These are phyloP conservation scores for Acromyrmex charruanus DNA, from an alignment of 1,140 invertebrate species.

Conservation along the genomic window DNA sequence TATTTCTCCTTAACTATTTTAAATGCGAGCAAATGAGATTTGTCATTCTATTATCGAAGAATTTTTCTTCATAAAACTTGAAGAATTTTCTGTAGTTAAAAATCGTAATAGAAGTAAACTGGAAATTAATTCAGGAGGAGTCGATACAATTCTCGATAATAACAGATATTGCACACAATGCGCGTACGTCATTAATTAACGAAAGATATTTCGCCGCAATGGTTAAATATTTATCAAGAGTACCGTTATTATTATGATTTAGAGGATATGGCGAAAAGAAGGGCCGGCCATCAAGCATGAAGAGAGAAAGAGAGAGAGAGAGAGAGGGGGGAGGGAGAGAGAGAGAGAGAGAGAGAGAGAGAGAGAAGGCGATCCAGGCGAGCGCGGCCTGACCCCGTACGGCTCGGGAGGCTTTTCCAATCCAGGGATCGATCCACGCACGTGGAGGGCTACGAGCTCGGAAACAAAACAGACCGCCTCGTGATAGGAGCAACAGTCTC, in stretches of 20 bases:
- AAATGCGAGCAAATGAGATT: constrained; percentile 13
- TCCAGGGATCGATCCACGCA: constrained; percentile 12
- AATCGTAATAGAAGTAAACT: too few species aligned
- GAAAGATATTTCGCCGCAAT: not conserved
- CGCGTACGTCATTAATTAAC: not conserved
- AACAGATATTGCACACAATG: not conserved
- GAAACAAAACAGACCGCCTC: constrained; percentile 15
- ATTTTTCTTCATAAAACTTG: constrained; percentile 6
- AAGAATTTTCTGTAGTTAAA: not conserved
- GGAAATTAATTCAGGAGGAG: not conserved
- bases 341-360: not conserved
- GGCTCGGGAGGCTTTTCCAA: not conserved
- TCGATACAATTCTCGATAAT: not conserved
- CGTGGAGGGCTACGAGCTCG: not conserved
- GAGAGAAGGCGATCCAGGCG: not conserved
- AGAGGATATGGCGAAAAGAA: constrained; percentile 12
- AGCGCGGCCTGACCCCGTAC: not conserved
- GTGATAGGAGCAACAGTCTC: constrained; percentile 20
- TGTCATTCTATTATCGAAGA: not conserved
- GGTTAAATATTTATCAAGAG: not conserved
- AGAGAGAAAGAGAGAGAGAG: not conserved
- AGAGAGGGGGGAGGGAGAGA: not conserved
- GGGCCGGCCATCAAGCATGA: too few species aligned
- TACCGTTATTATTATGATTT: not conserved
- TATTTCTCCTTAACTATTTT: constrained; percentile 16